Evolutionary conservation across 2,888 invertebrate genomes (phyloP).

Genomic region (Tipula lateralis): DNA sequence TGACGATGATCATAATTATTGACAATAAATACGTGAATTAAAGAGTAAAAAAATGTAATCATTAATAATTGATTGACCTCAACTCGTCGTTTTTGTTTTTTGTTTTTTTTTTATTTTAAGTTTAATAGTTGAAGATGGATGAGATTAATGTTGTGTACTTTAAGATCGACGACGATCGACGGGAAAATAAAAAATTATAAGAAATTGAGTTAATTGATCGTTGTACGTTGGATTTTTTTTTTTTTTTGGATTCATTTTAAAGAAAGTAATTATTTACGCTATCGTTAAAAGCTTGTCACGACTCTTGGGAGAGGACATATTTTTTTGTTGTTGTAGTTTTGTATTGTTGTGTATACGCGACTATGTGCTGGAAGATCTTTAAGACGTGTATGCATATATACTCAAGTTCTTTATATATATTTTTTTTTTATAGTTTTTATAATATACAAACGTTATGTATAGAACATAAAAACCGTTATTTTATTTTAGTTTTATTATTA

Average conservation of each 20-base stretch:
- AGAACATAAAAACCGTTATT: constrained; percentile 4
- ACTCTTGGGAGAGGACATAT: background rate
- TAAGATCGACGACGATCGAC: constrained; percentile 19
- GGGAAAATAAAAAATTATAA: constrained; percentile 2
- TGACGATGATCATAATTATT: background rate
- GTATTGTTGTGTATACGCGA: background rate
- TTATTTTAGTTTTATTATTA: constrained; percentile 15
- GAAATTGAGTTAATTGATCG: background rate
- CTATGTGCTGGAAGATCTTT: background rate
- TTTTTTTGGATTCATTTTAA: background rate
- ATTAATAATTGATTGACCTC: constrained; percentile 24
- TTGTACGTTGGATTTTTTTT: background rate
- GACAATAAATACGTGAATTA: constrained; percentile 19
- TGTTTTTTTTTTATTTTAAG: background rate
- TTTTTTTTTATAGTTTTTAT: background rate
- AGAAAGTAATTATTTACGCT: constrained; percentile 24
- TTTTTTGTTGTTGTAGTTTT: background rate
- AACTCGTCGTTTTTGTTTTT: background rate
- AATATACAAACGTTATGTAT: background rate
- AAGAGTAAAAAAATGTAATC: background rate
- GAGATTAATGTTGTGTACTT: background rate
- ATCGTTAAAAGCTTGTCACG: constrained; percentile 24
- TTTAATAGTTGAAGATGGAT: background rate
- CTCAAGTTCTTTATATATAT: background rate
- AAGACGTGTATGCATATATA: background rate